Percentiles rank a stretch among this genome's conserved stretches.
These are phyloP conservation scores for Salvelinus sp. DNA, from an alignment of 2,113 vertebrate species.

Conservation along the genomic window DNA sequence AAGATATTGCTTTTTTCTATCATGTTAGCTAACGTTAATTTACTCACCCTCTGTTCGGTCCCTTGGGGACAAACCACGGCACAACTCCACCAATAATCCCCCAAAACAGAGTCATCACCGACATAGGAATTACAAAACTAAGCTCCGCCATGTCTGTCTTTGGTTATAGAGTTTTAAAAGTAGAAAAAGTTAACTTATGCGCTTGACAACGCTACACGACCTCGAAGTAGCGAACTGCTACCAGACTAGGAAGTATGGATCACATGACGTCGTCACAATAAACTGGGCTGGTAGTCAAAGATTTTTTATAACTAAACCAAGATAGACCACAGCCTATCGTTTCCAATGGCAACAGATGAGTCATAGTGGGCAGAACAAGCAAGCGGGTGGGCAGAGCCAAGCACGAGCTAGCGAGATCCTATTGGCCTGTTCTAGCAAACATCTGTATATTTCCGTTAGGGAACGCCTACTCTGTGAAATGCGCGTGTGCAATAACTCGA, in stretches of 20 bases:
- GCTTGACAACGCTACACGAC: background rate
- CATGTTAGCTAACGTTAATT: conserved; percentile 31
- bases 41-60: conserved; percentile 91
- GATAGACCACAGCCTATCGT: no score
- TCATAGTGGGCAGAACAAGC: no score
- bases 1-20: background rate
- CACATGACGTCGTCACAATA: conserved; percentile 14
- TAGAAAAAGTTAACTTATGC: background rate
- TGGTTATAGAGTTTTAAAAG: background rate
- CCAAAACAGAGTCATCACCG: conserved; percentile 92
- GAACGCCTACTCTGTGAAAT: no score
- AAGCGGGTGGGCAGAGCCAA: no score
- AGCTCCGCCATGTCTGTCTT: conserved; percentile 73
- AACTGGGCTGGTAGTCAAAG: no score
- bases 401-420: no score
- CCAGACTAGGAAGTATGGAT: conserved; percentile 21
- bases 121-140: conserved; percentile 80
- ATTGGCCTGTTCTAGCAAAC: no score
- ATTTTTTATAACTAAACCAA: no score
- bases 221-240: background rate
- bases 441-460: no score
- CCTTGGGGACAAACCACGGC: conserved; percentile 91
- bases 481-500: no score
- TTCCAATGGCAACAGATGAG: no score
- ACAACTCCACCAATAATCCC: conserved; percentile 83